Percentiles rank a stretch among this genome's conserved stretches.
These are phyloP conservation scores for Leucania comma DNA, from an alignment of 2,888 invertebrate species.

Conservation along the genomic window DNA sequence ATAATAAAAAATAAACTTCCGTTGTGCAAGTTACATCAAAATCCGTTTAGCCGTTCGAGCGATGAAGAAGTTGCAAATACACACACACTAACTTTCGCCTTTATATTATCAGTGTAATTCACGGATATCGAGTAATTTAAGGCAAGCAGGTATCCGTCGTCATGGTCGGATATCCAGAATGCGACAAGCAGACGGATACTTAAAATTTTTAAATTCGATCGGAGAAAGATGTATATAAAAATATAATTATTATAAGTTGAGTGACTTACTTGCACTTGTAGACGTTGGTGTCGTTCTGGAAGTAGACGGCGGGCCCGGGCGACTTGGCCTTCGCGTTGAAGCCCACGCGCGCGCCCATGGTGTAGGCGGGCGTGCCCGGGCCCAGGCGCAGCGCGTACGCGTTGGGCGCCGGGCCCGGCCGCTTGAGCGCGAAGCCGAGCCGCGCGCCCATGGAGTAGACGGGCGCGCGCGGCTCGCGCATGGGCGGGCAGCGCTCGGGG, in stretches of 20 bases:
- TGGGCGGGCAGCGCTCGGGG: slow-evolving; percentile 90
- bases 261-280: slow-evolving; percentile 77
- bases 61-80: too few species aligned
- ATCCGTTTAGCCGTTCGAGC: too few species aligned
- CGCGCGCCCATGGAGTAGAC: slow-evolving; percentile 90
- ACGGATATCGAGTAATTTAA: too few species aligned
- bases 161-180: too few species aligned
- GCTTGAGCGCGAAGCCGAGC: slow-evolving; percentile 82
- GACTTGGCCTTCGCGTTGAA: slow-evolving; percentile 76
- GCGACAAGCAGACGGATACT: too few species aligned
- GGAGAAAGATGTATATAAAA: too few species aligned
- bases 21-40: too few species aligned
- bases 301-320: slow-evolving; percentile 90
- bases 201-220: too few species aligned
- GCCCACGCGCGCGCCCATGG: slow-evolving; percentile 84
- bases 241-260: not conserved
- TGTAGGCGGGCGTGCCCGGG: slow-evolving; percentile 86
- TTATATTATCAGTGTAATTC: too few species aligned
- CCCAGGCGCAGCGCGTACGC: slow-evolving; percentile 88
- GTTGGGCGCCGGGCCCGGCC: slow-evolving; percentile 91
- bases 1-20: too few species aligned
- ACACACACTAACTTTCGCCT: too few species aligned
- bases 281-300: slow-evolving; percentile 82
- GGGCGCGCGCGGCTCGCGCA: slow-evolving; percentile 89
- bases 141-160: too few species aligned